Evolutionary conservation across 2,888 invertebrate species (phyloP).

Genomic region (Acronicta alni): DNA sequence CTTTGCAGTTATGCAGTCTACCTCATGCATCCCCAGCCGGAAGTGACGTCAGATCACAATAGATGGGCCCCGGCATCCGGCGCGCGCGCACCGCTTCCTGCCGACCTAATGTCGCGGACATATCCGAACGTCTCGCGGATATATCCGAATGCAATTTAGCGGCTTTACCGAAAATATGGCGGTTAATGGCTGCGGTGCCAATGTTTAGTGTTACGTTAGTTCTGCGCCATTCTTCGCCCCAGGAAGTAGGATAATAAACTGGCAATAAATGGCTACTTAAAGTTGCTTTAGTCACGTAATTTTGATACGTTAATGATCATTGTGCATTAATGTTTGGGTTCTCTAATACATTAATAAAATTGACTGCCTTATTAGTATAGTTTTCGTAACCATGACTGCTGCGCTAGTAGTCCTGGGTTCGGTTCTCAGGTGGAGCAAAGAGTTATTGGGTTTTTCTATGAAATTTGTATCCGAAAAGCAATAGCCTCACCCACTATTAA

Average conservation of each 20-base stretch:
- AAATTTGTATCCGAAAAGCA: no score
- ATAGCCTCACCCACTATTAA: no score
- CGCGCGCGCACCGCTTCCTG: slow-evolving; percentile 78
- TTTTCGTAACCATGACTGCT: no score
- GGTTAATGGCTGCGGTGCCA: slow-evolving; percentile 72
- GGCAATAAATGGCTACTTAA: slow-evolving; percentile 29
- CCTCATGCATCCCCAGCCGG: slow-evolving; percentile 63
- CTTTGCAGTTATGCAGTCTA: slow-evolving; percentile 47
- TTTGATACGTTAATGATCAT: not conserved
- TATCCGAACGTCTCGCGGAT: slow-evolving; percentile 72
- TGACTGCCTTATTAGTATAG: no score
- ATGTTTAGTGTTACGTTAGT: slow-evolving; percentile 45
- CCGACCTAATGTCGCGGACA: slow-evolving; percentile 75
- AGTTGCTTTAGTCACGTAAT: slow-evolving; percentile 2
- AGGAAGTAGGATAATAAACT: slow-evolving; percentile 24
- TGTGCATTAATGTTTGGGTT: not conserved
- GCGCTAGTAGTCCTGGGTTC: no score
- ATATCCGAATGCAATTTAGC: slow-evolving; percentile 81
- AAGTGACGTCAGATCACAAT: slow-evolving; percentile 78
- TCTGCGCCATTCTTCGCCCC: slow-evolving; percentile 27
- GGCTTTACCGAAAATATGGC: slow-evolving; percentile 74
- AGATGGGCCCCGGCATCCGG: slow-evolving; percentile 78
- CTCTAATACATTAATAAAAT: no score
- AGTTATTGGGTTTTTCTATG: no score
- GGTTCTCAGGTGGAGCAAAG: no score